These are phyloP conservation scores for Drosophila tristis DNA, from an alignment of 1,140 invertebrate genomes.

Conservation along the genomic window DNA sequence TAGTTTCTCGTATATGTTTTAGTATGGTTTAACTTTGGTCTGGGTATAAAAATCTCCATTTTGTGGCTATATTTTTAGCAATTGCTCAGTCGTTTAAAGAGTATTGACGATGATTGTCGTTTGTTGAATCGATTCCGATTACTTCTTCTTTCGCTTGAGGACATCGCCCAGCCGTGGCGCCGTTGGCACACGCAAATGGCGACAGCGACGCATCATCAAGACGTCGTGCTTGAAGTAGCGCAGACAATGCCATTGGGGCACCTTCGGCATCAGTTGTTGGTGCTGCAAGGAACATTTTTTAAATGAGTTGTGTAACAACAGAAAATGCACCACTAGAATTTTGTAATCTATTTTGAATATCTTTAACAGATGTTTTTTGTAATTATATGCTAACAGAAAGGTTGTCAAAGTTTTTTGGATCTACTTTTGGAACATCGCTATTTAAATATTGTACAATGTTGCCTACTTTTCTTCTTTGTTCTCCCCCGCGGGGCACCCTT, in stretches of 20 bases:
- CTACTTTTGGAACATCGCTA: neutral
- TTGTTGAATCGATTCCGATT: slow-evolving; percentile 47
- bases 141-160: slow-evolving; percentile 70
- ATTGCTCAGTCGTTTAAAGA: slow-evolving; percentile 68
- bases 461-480: neutral
- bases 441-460: slow-evolving; percentile 3
- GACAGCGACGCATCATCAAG: slow-evolving; percentile 88
- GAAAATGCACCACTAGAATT: neutral
- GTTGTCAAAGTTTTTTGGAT: slow-evolving; percentile 1
- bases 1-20: slow-evolving; percentile 66
- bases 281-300: slow-evolving; percentile 46
- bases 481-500: slow-evolving; percentile 20
- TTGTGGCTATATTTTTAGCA: slow-evolving; percentile 58
- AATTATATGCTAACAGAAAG: neutral
- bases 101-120: slow-evolving; percentile 41
- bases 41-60: slow-evolving; percentile 66
- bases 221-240: slow-evolving; percentile 90
- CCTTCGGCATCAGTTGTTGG: slow-evolving; percentile 83
- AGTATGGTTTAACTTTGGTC: slow-evolving; percentile 84
- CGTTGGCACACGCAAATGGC: slow-evolving; percentile 81
- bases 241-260: slow-evolving; percentile 92
- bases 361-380: too few relatives aligned
- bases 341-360: too few relatives aligned
- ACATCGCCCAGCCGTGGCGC: slow-evolving; percentile 77
- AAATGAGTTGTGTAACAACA: neutral